Percentiles rank a stretch among this genome's conserved stretches.
Evolutionary conservation across 1,140 invertebrate genomes (phyloP).

Genomic region (Anoplophora glabripennis): DNA sequence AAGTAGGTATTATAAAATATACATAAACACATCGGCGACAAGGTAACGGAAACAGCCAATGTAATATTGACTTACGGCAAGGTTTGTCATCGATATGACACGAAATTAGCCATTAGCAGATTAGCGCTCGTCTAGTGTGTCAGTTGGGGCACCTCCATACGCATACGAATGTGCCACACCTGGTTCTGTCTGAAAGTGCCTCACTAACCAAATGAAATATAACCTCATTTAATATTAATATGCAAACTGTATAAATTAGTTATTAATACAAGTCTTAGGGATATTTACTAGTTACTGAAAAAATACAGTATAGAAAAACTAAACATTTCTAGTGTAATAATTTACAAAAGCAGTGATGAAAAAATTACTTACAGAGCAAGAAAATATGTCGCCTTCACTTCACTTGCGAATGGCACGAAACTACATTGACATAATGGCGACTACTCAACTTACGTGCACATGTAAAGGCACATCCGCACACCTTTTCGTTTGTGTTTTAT

Average conservation of each 20-base stretch:
- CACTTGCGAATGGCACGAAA: conserved; percentile 9
- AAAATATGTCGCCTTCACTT: conserved; percentile 12
- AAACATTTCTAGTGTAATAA: background rate
- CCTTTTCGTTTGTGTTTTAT: no score
- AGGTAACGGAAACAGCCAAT: no score
- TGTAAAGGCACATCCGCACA: no score
- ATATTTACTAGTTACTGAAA: conserved; percentile 7
- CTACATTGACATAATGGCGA: conserved; percentile 14
- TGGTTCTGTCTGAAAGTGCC: conserved; percentile 8
- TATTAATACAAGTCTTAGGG: conserved; percentile 4
- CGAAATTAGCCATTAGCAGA: background rate
- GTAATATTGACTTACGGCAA: no score
- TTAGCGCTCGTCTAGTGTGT: no score
- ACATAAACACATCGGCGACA: background rate
- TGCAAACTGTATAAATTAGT: background rate
- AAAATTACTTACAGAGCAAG: conserved; percentile 6
- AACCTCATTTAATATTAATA: conserved; percentile 6
- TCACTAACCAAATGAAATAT: conserved; percentile 1
- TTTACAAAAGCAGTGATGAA: conserved; percentile 9
- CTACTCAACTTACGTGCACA: no score
- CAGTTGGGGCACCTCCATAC: conserved; percentile 5
- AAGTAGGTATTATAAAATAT: conserved; percentile 1
- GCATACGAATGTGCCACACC: conserved; percentile 5
- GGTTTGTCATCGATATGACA: no score
- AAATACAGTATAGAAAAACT: background rate